Base-by-base conservation (phyloP, 2,888 invertebrate genomes). In the Drosophila vallismaia region DNA sequence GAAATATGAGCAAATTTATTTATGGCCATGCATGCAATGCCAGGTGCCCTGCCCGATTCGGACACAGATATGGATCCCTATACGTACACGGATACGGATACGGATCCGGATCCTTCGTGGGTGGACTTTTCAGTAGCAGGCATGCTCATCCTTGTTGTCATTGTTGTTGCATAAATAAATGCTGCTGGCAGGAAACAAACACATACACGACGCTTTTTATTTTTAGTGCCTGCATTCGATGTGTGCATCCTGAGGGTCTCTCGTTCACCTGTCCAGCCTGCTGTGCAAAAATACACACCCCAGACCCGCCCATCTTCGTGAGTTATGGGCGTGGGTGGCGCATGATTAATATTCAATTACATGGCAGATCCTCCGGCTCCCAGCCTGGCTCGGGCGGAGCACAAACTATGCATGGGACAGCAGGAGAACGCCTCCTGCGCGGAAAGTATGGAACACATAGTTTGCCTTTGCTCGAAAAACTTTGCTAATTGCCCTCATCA, bases 321-420 rank as follows among this genome's bases (percentile, higher is more conserved):
- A 85, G 74, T 84, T 77, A 84, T 85, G 73, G 68, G 69, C 69
- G 64, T 72, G 75, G 71, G 66, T 54, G 80, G 77, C 80, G 77
- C 77, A 83, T 84, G 83, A 84, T 85, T 84, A 84, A 84, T 84
- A 84, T 84, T 84, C 85, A 84, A 84, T 84, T 83, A 83, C 77
- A 76, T 72, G 70, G 74, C 71, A 73, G 72, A 71, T 78, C 59
- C 57, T 40, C 51, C 31, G 29, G 44, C 52, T 36, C n/a, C 45
- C 29, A 19, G 19, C 19, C 19, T 19, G 19, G 19, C 8, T 42
- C 19, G 42, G 31, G 26, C 1, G 29, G 8, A 33, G 29, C 7
- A 53, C 7, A 33, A 40, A 67, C 59, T 68, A 54, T 60, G 60
- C 53, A 54, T 54, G 69, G 68, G 60, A 68, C 68, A 68, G 49